Conservation (phyloP, 2,888 invertebrate species). For the Drosophila kambysellisi region DNA sequence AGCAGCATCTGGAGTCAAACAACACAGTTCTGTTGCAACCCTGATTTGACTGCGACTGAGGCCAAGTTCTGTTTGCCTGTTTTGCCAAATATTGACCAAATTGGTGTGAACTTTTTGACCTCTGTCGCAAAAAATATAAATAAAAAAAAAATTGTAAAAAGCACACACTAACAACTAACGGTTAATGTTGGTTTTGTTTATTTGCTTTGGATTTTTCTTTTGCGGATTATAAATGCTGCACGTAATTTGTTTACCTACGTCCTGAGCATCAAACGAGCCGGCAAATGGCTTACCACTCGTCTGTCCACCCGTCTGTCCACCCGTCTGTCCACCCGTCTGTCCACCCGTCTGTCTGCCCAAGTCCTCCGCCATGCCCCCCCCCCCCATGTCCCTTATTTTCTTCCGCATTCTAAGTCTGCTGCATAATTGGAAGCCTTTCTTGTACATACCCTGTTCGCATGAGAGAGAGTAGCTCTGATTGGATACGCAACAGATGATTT, state of each 20-base stretch:
- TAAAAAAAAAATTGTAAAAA: not conserved
- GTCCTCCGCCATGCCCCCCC: no score
- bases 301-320: conserved; percentile 11
- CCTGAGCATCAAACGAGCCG: conserved; percentile 57
- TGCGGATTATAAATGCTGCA: conserved; percentile 67
- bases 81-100: conserved; percentile 20
- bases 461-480: not conserved
- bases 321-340: conserved; percentile 23
- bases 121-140: not conserved
- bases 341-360: not conserved
- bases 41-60: conserved; percentile 20
- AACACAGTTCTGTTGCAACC: conserved; percentile 18
- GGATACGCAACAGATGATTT: not conserved
- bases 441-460: conserved; percentile 19
- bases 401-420: not conserved
- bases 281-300: conserved; percentile 56
- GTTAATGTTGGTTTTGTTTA: conserved; percentile 15
- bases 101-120: conserved; percentile 14
- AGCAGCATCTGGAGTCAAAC: conserved; percentile 15
- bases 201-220: not conserved
- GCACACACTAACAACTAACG: not conserved
- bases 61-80: conserved; percentile 33
- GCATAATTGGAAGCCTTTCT: conserved; percentile 42
- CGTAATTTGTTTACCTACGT: conserved; percentile 67
- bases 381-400: not conserved